phyloP scores from a whole-genome alignment of 2,888 invertebrate species.

The Archaeoteleia sp. region DNA sequence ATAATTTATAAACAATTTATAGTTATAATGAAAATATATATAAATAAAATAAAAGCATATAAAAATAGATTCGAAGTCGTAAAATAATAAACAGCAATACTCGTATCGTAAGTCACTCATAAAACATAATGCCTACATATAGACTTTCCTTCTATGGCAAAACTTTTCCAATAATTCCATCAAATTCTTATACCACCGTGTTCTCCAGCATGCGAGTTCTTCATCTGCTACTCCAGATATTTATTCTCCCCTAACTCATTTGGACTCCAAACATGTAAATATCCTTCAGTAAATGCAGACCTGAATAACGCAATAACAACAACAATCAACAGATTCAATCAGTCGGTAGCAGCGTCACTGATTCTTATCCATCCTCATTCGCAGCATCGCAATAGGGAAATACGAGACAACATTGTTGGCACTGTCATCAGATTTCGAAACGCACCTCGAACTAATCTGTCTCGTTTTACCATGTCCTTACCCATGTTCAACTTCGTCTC shows the following conservation, averaged over 20 bases:
- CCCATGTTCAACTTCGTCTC: slow-evolving; percentile 13
- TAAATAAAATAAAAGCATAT: no score
- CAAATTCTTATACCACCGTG: not conserved
- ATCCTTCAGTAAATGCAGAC: not conserved
- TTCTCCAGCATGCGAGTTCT: not conserved
- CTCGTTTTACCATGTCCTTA: slow-evolving; percentile 15
- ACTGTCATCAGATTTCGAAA: slow-evolving; percentile 17
- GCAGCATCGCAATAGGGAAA: not conserved
- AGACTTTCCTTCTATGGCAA: slow-evolving; percentile 2
- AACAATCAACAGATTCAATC: not conserved
- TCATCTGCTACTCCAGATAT: not conserved
- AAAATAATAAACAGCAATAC: not conserved
- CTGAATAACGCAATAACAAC: slow-evolving; percentile 2
- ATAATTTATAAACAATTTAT: no score
- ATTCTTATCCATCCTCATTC: not conserved
- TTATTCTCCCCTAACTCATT: slow-evolving; percentile 1
- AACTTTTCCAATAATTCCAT: slow-evolving; percentile 29
- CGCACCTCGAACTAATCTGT: slow-evolving; percentile 16
- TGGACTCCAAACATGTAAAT: slow-evolving; percentile 11
- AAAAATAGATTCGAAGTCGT: no score
- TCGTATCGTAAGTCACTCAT: not conserved
- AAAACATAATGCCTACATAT: slow-evolving; percentile 10
- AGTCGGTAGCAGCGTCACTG: not conserved
- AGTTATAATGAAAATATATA: no score
- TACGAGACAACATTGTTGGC: slow-evolving; percentile 5